Conservation (phyloP, 2,888 invertebrate genomes). For the Eugnorisma glareosa region DNA sequence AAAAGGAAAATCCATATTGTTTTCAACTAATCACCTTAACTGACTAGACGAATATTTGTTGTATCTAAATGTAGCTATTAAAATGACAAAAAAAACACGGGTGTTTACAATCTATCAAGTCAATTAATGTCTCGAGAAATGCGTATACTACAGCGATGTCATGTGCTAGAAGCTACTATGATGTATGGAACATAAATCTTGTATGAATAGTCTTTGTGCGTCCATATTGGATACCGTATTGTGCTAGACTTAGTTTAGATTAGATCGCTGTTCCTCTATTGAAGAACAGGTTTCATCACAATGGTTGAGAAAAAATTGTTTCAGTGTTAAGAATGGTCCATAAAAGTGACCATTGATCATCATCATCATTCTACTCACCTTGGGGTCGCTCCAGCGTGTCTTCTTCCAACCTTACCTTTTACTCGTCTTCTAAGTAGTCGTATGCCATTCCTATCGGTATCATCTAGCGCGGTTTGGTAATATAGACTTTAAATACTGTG, state of each 20-base stretch:
- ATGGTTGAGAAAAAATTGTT: background rate
- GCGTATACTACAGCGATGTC: background rate
- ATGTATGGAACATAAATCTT: conserved; percentile 27
- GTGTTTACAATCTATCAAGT: background rate
- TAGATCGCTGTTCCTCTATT: background rate
- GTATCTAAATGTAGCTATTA: background rate
- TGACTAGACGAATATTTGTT: background rate
- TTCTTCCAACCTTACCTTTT: background rate
- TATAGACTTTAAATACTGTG: too few species aligned
- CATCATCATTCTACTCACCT: background rate
- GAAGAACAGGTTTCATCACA: background rate
- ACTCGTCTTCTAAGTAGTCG: background rate
- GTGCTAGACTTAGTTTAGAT: conserved; percentile 19
- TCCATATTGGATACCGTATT: conserved; percentile 28
- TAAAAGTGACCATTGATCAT: background rate
- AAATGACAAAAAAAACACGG: background rate
- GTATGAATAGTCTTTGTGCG: conserved; percentile 29
- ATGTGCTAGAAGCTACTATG: background rate
- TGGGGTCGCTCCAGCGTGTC: background rate
- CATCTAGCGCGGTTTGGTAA: too few species aligned
- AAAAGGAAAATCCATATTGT: too few species aligned
- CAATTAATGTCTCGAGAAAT: background rate
- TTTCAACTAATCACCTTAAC: too few species aligned
- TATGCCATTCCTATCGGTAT: too few species aligned
- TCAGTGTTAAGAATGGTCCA: background rate